Base-by-base conservation (phyloP, 2,797 vertebrate species). In the Eospalax fontanierii region DNA sequence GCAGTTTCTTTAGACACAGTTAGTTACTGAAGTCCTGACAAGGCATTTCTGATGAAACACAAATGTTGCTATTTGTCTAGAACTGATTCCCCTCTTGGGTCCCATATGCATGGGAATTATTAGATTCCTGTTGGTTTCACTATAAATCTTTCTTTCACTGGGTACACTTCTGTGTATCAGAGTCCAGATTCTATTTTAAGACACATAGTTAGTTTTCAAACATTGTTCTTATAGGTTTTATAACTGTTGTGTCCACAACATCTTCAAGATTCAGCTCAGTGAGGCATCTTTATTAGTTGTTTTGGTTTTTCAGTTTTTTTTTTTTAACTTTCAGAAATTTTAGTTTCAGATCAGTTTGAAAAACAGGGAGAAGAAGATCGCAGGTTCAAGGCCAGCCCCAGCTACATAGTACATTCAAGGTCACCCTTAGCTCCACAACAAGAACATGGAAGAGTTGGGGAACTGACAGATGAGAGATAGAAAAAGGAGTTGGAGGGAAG, bases 121-220 rank as follows among this genome's bases (percentile, higher is more conserved):
- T 61, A 59, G 40, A 2, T 87, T 85, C 50, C 18, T 35, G 16
- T 66, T 74, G 6, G 3, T 22, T 73, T 74, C 74, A 6, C 59
- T 74, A 73, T 61, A 61, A 33, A 9, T 40, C 54, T 33, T n/a
- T 54, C 50, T 35, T n/a, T 3, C 28, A 74, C n/a, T n/a, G 38
- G 40, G 24, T 43, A 16, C 1, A n/a, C 24, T 87, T 87, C 28
- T 63, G 19, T 43, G 35, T 15, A 61, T 54, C 19, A 4, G 7
- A 22, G 46, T 35, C 26, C 5, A 28, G 2, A 12, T 59, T 3
- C 35, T 73, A 0, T 40, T 86, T 73, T 40, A 73, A 73, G 21
- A 11, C 15, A 30, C 11, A 8, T 0, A 21, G 26, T 14, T 21
- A 40, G 1, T 59, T 22, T 40, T 9, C 6, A 4, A 21, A 8